Percentiles rank a stretch among this genome's conserved stretches.
phyloP scores from a whole-genome alignment of 2,888 invertebrate species.

The Apamea epomidion region DNA sequence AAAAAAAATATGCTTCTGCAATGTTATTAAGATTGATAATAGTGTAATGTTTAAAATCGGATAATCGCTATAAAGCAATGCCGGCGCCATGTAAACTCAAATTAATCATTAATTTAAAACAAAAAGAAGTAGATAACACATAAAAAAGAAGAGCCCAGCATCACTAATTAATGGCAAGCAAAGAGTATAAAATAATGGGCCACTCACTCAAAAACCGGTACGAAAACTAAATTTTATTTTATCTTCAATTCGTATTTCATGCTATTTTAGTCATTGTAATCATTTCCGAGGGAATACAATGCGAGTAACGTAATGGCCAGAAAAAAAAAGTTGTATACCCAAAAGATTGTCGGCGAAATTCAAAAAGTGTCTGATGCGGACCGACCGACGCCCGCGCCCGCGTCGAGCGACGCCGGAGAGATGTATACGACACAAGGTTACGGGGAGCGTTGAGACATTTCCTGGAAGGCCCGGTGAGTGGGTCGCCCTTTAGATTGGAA shows the following conservation, averaged over 20 bases:
- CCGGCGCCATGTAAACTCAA: not conserved
- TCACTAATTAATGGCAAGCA: not conserved
- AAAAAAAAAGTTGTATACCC: constrained; percentile 73
- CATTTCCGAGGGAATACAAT: constrained; percentile 68
- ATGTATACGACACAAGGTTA: constrained; percentile 75
- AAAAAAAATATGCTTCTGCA: not conserved
- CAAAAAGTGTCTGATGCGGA: constrained; percentile 81
- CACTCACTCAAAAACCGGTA: constrained; percentile 1
- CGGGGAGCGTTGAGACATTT: constrained; percentile 80
- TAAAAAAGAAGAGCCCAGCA: not conserved
- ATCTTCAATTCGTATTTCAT: constrained; percentile 66
- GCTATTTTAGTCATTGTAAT: constrained; percentile 74
- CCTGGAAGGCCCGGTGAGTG: constrained; percentile 86
- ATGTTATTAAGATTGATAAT: not conserved
- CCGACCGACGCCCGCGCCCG: constrained; percentile 59
- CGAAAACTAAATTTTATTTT: constrained; percentile 38
- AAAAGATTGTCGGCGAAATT: constrained; percentile 84
- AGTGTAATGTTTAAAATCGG: not conserved
- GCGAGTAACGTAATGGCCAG: constrained; percentile 72
- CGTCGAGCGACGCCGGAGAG: constrained; percentile 60
- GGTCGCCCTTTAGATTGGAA: constrained; percentile 75
- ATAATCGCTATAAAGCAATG: not conserved
- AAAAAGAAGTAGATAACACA: not conserved
- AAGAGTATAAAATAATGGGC: constrained; percentile 3
- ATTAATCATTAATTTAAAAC: not conserved